Percentiles rank a stretch among this genome's conserved stretches.
Evolutionary conservation across 2,888 invertebrate genomes (phyloP).

Genomic region (Agonopterix alstromeriana): DNA sequence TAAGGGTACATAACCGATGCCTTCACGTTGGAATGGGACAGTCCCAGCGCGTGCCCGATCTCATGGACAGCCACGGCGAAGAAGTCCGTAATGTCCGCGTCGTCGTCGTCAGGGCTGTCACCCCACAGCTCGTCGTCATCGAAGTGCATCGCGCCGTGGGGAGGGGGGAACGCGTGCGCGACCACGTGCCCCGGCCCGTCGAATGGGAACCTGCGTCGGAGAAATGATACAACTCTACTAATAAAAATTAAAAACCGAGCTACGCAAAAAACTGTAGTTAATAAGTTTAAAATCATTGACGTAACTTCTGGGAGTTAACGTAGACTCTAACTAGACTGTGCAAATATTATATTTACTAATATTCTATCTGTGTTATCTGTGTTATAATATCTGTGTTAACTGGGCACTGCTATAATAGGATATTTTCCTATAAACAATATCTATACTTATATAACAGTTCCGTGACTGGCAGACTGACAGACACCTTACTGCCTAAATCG

Average conservation of each 20-base stretch:
- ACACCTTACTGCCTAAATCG: no score
- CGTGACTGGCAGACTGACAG: no score
- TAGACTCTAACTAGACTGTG: no score
- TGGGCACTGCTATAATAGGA: no score
- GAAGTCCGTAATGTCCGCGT: slow-evolving; percentile 78
- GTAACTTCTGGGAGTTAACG: no score
- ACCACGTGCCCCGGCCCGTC: slow-evolving; percentile 84
- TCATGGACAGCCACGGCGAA: slow-evolving; percentile 86
- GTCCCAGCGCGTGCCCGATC: slow-evolving; percentile 85
- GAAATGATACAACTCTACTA: slow-evolving; percentile 3
- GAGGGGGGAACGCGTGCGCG: slow-evolving; percentile 87
- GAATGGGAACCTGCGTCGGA: slow-evolving; percentile 80
- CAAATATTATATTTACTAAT: no score
- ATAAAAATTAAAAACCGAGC: neutral
- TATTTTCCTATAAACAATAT: no score
- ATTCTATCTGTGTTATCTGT: no score
- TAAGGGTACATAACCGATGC: slow-evolving; percentile 88
- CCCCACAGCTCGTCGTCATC: slow-evolving; percentile 87
- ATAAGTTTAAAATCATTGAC: no score
- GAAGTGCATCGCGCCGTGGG: slow-evolving; percentile 86
- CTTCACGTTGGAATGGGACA: slow-evolving; percentile 81
- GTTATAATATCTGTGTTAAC: no score
- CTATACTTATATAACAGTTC: no score
- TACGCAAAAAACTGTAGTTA: no score
- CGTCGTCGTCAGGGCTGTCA: slow-evolving; percentile 50